Evolutionary conservation across 2,888 invertebrate species (phyloP).

Genomic region (Hartigia nigra): DNA sequence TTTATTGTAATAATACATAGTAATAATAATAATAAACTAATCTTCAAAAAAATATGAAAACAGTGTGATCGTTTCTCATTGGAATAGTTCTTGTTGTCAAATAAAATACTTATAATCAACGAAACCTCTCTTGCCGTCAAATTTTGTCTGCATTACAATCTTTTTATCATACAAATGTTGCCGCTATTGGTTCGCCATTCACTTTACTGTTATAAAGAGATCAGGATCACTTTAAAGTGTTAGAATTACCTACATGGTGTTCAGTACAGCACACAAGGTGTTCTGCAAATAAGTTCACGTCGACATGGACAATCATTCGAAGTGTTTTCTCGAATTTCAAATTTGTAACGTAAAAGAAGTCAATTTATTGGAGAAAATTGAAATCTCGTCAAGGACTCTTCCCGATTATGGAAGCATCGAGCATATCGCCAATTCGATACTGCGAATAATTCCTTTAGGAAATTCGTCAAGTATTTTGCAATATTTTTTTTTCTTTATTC

Average conservation of each 20-base stretch:
- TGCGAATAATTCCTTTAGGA: neutral
- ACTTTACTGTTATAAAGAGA: slow-evolving; percentile 48
- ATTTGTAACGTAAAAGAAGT: neutral
- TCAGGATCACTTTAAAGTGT: slow-evolving; percentile 26
- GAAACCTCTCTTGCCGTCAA: neutral
- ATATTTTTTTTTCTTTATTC: neutral
- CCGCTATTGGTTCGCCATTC: slow-evolving; percentile 56
- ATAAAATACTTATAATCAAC: neutral
- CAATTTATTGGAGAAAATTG: neutral
- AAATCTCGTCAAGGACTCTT: neutral
- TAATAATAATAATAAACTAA: neutral
- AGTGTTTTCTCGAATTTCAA: neutral
- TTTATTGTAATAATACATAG: neutral
- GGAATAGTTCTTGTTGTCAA: neutral
- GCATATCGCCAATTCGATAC: neutral
- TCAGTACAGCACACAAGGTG: neutral
- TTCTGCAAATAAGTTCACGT: neutral
- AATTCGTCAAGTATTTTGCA: neutral
- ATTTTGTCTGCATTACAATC: neutral
- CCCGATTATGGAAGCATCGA: neutral
- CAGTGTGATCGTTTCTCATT: neutral
- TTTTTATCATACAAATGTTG: slow-evolving; percentile 31
- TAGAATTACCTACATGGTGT: neutral
- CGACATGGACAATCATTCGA: neutral
- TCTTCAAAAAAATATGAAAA: neutral